A percentile compares a stretch with the other conserved stretches of the same genome.
phyloP scores from a whole-genome alignment of 1,140 invertebrate species.

The Sarcophaga peregrina region DNA sequence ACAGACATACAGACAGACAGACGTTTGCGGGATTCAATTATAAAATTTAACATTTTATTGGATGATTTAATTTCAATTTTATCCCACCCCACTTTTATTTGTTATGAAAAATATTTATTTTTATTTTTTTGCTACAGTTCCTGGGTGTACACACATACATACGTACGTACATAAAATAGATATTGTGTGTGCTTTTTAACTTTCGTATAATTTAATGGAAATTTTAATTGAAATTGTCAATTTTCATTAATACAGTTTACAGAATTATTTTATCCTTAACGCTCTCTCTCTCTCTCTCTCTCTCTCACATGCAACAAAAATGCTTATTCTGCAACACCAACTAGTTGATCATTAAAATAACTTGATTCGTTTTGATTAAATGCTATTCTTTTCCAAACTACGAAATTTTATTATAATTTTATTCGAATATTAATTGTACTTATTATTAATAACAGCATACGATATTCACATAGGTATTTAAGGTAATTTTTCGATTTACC shows the following conservation, averaged over 20 bases:
- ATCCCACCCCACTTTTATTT: neutral
- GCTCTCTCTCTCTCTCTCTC: too few species aligned
- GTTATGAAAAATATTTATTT: conserved; percentile 23
- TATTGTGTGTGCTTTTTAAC: too few species aligned
- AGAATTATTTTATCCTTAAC: neutral
- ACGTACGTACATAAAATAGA: neutral
- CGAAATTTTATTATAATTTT: too few species aligned
- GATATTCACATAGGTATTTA: too few species aligned
- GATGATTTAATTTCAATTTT: conserved; percentile 40
- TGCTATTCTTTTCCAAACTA: too few species aligned
- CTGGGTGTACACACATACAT: neutral
- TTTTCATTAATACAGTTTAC: conserved; percentile 33
- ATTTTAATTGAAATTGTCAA: conserved; percentile 40
- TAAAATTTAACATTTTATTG: conserved; percentile 35
- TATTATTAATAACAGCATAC: too few species aligned
- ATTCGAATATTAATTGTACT: too few species aligned
- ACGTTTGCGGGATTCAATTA: conserved; percentile 27
- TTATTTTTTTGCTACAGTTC: neutral
- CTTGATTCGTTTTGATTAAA: too few species aligned
- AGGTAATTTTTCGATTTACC: too few species aligned
- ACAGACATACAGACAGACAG: neutral
- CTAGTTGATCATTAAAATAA: too few species aligned
- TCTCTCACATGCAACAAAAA: too few species aligned
- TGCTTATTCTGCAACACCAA: too few species aligned
- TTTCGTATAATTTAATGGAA: conserved; percentile 34